A percentile compares a stretch with the other conserved stretches of the same genome.
Evolutionary conservation across 2,797 vertebrate genomes (phyloP).

Genomic region (Synaphobranchus kaupii): DNA sequence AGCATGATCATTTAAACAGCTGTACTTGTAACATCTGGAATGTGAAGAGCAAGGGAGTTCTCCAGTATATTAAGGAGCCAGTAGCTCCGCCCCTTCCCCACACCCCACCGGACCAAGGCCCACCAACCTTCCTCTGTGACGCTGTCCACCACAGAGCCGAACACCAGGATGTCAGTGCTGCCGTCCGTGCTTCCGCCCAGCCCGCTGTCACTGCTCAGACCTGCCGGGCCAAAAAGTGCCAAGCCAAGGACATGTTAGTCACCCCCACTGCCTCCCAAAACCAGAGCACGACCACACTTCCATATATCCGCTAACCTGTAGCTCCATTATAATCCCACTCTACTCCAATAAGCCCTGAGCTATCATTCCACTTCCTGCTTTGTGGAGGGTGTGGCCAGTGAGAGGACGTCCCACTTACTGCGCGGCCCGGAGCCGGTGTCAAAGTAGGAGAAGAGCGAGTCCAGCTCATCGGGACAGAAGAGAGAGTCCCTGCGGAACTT

Average conservation of each 20-base stretch:
- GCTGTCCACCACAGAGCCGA: constrained; percentile 89
- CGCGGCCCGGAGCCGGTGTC: constrained; percentile 89
- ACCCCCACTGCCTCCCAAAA: constrained; percentile 32
- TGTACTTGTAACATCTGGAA: not conserved
- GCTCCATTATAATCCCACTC: not conserved
- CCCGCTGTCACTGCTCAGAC: constrained; percentile 97
- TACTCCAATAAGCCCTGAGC: not conserved
- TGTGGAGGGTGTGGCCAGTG: not conserved
- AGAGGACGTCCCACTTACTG: constrained; percentile 76
- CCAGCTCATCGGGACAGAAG: constrained; percentile 94
- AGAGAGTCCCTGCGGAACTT: constrained; percentile 92
- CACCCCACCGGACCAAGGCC: not conserved
- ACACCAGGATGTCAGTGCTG: constrained; percentile 91
- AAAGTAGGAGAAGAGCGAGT: constrained; percentile 97
- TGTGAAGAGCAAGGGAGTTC: not conserved
- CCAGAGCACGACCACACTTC: not conserved
- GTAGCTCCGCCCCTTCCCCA: not conserved
- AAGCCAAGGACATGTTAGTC: constrained; percentile 69
- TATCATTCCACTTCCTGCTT: not conserved
- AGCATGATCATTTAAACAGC: not conserved
- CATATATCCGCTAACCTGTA: not conserved
- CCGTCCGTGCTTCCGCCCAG: constrained; percentile 94
- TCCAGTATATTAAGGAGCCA: not conserved
- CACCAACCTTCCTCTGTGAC: constrained; percentile 91
- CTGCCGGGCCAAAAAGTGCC: constrained; percentile 80